phyloP scores from a whole-genome alignment of 2,113 vertebrate genomes.

The Bothrops jararaca region DNA sequence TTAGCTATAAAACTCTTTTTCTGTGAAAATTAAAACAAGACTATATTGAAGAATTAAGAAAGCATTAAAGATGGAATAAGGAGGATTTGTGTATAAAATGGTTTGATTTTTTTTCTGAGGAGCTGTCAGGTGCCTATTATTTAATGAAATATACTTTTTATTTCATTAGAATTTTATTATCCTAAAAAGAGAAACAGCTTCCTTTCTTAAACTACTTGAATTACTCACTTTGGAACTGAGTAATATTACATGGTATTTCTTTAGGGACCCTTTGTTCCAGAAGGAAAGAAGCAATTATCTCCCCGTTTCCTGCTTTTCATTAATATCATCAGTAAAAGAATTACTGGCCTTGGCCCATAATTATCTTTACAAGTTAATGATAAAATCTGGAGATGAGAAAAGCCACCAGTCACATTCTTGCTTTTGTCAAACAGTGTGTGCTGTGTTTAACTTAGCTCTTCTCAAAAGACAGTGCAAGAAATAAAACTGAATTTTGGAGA shows the following conservation, averaged over 20 bases:
- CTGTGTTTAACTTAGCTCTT: conserved; percentile 8
- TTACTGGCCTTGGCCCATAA: conserved; percentile 34
- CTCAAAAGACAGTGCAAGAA: conserved; percentile 10
- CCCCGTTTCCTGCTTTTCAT: conserved; percentile 39
- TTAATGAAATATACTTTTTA: conserved; percentile 2
- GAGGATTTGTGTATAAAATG: not conserved
- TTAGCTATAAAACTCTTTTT: not conserved
- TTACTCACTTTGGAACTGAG: conserved; percentile 43
- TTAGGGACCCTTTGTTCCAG: conserved; percentile 14
- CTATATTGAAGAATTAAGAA: conserved; percentile 11
- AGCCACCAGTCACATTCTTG: conserved; percentile 13
- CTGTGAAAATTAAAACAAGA: not conserved
- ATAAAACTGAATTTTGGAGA: not conserved
- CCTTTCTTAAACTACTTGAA: conserved; percentile 23
- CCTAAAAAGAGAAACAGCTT: conserved; percentile 23
- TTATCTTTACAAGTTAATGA: conserved; percentile 30
- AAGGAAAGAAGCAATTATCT: conserved; percentile 34
- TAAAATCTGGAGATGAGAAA: conserved; percentile 38
- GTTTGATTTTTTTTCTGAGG: not conserved
- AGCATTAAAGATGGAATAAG: not conserved
- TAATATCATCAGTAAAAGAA: conserved; percentile 32
- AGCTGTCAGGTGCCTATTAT: conserved; percentile 11
- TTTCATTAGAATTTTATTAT: not conserved
- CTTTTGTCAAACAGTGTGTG: conserved; percentile 16
- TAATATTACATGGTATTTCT: conserved; percentile 39